These are phyloP conservation scores for Formica exsecta DNA, from an alignment of 1,140 invertebrate species.

Conservation along the genomic window DNA sequence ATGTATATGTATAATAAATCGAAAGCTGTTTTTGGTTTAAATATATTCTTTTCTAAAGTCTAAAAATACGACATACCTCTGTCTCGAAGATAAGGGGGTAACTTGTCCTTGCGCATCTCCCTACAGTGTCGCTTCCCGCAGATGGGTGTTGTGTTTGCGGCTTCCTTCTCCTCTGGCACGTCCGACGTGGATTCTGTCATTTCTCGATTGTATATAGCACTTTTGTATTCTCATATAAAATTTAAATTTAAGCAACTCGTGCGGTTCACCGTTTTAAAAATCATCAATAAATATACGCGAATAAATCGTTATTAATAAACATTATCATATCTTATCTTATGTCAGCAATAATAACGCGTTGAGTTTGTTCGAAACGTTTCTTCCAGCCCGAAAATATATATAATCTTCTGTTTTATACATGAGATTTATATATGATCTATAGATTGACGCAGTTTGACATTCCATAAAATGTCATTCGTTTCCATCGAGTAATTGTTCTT, in stretches of 20 bases:
- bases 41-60: neutral
- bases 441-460: slow-evolving; percentile 4
- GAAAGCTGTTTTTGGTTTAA: neutral
- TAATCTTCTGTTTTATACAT: slow-evolving; percentile 27
- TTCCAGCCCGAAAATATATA: neutral
- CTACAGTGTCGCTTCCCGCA: slow-evolving; percentile 65
- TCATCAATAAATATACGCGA: neutral
- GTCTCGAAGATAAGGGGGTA: slow-evolving; percentile 77
- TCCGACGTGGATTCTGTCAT: slow-evolving; percentile 23
- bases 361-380: neutral
- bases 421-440: slow-evolving; percentile 27
- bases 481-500: neutral
- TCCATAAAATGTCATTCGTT: slow-evolving; percentile 27
- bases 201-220: neutral
- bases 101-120: slow-evolving; percentile 74
- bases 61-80: slow-evolving; percentile 74
- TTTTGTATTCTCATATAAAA: neutral
- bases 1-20: neutral
- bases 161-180: slow-evolving; percentile 43
- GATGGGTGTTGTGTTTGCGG: neutral
- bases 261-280: neutral
- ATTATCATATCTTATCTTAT: slow-evolving; percentile 28
- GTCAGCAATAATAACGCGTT: neutral
- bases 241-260: neutral
- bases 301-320: neutral